Conservation (phyloP, 2,797 vertebrate genomes). For the Parauchenoglanis punctatus region DNA sequence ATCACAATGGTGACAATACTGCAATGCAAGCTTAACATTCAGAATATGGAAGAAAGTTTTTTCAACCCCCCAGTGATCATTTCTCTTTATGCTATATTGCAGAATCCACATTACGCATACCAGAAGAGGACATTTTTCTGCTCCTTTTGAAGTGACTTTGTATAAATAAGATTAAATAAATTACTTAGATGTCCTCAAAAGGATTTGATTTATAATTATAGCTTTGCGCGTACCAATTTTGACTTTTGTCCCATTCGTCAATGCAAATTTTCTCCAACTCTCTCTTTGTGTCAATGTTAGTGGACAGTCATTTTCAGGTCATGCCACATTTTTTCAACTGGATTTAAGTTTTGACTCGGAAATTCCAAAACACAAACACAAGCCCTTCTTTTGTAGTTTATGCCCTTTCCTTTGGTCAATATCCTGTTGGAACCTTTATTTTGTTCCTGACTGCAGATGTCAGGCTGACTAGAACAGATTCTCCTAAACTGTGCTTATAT, state of each 20-base stretch:
- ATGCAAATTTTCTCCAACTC: not conserved
- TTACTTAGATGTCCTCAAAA: no score
- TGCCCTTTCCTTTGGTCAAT: not conserved
- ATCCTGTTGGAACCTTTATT: not conserved
- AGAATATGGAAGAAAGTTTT: no score
- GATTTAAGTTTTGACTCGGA: not conserved
- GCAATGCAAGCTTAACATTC: no score
- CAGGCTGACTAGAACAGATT: not conserved
- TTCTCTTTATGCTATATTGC: no score
- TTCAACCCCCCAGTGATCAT: no score
- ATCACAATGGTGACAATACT: no score
- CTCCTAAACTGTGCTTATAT: not conserved
- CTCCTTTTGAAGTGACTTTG: no score
- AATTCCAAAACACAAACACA: not conserved
- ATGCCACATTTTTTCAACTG: not conserved
- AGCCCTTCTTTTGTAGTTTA: not conserved
- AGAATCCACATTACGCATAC: no score
- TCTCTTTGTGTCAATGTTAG: no score
- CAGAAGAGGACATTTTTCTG: no score
- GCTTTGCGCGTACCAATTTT: not conserved
- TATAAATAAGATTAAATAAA: no score
- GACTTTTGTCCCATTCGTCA: not conserved
- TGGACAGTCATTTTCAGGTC: not conserved
- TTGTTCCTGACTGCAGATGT: not conserved
- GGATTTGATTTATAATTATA: no score